A percentile compares a stretch with the other conserved stretches of the same genome.
phyloP scores from a whole-genome alignment of 2,113 vertebrate genomes.

The Bubalus kerabau region DNA sequence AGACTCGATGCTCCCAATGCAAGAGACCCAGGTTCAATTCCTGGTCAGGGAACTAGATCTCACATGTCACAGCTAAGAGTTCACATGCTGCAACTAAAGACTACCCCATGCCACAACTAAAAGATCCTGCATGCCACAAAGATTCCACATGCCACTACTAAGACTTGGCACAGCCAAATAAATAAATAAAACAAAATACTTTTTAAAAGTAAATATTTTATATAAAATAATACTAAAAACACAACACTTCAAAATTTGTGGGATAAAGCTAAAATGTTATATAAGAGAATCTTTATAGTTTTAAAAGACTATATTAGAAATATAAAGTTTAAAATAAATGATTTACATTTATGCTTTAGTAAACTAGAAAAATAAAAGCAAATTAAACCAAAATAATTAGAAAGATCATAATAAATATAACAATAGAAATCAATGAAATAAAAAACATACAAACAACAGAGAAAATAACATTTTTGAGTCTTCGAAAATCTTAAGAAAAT shows the following conservation, averaged over 20 bases:
- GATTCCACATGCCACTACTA: not conserved
- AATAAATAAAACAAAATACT: not conserved
- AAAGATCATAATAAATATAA: not conserved
- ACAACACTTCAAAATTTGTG: not conserved
- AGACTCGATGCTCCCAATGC: not conserved
- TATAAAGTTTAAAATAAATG: not conserved
- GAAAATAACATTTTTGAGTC: not conserved
- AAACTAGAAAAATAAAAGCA: not conserved
- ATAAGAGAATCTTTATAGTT: not conserved
- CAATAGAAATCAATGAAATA: not conserved
- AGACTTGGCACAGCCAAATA: not conserved
- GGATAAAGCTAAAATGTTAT: not conserved
- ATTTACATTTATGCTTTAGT: not conserved
- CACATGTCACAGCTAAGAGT: not conserved
- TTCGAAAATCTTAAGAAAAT: not conserved
- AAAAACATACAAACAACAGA: not conserved
- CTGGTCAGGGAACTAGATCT: not conserved
- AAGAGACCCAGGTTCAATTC: not conserved
- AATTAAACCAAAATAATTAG: not conserved
- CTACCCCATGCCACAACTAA: not conserved
- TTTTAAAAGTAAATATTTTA: not conserved
- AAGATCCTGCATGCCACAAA: not conserved
- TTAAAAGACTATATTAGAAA: not conserved
- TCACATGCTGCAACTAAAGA: not conserved
- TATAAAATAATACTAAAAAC: not conserved